Base-by-base conservation (phyloP, 2,888 invertebrate species). In the Pyralis farinalis region DNA sequence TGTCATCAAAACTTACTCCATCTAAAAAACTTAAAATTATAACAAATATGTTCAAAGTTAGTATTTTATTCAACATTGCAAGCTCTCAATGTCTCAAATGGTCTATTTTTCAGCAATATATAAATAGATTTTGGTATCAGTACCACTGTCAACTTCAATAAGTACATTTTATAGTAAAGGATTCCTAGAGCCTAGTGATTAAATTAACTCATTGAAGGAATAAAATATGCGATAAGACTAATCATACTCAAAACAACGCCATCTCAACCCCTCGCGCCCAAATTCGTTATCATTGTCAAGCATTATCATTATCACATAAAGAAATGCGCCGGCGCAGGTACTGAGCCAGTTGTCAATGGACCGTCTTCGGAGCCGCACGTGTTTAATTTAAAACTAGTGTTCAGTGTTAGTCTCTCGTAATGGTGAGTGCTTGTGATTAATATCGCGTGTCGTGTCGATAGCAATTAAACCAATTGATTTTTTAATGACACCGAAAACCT, bases 371-470 rank as follows among this genome's bases (percentile, higher is more conserved):
- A 31, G 31, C 7, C 8, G 31, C 31, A 5, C 12, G 31, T 31
- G 7, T 8, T 12, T 1, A n/a, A 2, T 16, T 16, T 16, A 16
- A 16, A 16, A 16, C 7, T 31, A 11, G 12, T 30, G 31, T 12
- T 11, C 1, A 12, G 31, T 31, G 31, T 12, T 32, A 12, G 5
- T n/a, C 6, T 21, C 9, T 21, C 8, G 12, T 21, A 20, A 34
- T 34, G 34, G 34, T 34, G 34, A 34, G 34, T 34, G 34, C 8
- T 22, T 34, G 33, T 33, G 33, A 8, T 33, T 33, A 9, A 10
- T 34, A 20, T 34, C 3, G n/a, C 10, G 34, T 34, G 34, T 34
- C 10, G 34, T 34, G 34, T 34, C 22, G n/a, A 34, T 12, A 1
- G 6, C 8, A 31, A 31, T 31, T 31, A 11, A 12, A 2, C 10